These are phyloP conservation scores for Monodelphis domestica DNA, from an alignment of 2,797 vertebrate species.

Conservation along the genomic window DNA sequence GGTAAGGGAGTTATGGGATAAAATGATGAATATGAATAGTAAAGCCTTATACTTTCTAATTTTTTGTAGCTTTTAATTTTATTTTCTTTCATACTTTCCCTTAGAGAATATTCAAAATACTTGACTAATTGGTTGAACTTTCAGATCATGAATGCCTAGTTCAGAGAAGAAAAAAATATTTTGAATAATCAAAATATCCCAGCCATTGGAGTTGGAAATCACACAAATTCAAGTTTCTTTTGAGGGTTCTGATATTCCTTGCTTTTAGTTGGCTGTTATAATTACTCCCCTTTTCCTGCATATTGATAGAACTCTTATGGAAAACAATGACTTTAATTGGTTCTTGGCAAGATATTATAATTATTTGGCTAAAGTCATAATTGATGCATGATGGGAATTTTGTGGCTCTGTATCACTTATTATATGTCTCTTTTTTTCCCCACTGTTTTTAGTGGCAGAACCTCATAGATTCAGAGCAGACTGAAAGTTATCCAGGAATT, in stretches of 20 bases:
- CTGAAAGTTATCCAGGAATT: slow-evolving; percentile 20
- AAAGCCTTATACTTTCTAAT: neutral
- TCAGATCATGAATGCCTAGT: neutral
- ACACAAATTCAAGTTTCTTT: neutral
- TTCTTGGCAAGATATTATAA: slow-evolving; percentile 1
- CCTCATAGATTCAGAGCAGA: slow-evolving; percentile 28
- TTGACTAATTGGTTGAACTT: neutral
- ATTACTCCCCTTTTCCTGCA: neutral
- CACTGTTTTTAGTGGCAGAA: slow-evolving; percentile 40
- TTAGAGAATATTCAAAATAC: neutral
- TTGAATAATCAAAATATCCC: neutral
- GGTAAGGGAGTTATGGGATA: neutral
- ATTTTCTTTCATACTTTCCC: neutral
- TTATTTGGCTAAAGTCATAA: slow-evolving; percentile 26
- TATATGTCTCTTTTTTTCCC: neutral
- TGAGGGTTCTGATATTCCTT: neutral
- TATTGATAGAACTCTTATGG: neutral
- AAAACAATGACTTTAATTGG: neutral
- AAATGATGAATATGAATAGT: neutral
- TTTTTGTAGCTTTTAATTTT: neutral
- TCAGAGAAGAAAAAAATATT: neutral
- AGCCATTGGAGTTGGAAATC: neutral
- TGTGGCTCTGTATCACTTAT: neutral
- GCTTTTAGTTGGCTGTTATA: neutral
- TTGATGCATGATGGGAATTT: neutral